Percentiles rank a stretch among this genome's conserved stretches.
phyloP scores from a whole-genome alignment of 2,797 vertebrate species.

The Carcharodon carcharias region DNA sequence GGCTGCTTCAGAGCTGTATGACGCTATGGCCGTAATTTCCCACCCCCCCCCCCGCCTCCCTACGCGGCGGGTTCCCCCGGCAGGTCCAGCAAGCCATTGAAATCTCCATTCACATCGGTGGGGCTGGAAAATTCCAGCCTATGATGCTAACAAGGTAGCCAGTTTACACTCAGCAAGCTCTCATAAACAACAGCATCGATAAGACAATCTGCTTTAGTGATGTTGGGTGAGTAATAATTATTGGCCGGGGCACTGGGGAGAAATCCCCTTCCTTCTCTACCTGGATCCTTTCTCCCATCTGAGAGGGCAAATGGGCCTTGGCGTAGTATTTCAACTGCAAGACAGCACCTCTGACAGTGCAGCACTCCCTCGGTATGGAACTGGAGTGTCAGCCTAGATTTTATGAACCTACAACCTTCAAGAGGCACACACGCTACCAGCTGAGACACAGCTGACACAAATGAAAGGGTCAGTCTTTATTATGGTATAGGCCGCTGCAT shows the following conservation, averaged over 20 bases:
- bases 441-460: background rate
- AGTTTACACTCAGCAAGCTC: background rate
- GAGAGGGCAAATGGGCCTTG: background rate
- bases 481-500: background rate
- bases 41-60: too few relatives aligned
- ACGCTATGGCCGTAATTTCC: too few relatives aligned
- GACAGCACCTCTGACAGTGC: background rate
- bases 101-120: too few relatives aligned
- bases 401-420: too few relatives aligned
- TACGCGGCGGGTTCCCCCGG: too few relatives aligned
- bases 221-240: background rate
- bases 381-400: background rate
- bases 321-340: background rate
- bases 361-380: background rate
- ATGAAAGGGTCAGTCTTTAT: background rate
- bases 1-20: background rate
- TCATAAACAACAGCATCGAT: background rate
- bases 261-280: background rate
- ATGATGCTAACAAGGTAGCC: background rate
- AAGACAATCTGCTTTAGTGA: background rate
- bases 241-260: background rate
- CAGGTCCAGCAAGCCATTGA: too few relatives aligned
- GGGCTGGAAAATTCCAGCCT: too few relatives aligned
- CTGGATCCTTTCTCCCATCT: background rate
- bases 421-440: background rate